Percentiles rank a stretch among this genome's conserved stretches.
These are phyloP conservation scores for Microctenopoma lineatum DNA, from an alignment of 2,797 vertebrate genomes.

Conservation along the genomic window DNA sequence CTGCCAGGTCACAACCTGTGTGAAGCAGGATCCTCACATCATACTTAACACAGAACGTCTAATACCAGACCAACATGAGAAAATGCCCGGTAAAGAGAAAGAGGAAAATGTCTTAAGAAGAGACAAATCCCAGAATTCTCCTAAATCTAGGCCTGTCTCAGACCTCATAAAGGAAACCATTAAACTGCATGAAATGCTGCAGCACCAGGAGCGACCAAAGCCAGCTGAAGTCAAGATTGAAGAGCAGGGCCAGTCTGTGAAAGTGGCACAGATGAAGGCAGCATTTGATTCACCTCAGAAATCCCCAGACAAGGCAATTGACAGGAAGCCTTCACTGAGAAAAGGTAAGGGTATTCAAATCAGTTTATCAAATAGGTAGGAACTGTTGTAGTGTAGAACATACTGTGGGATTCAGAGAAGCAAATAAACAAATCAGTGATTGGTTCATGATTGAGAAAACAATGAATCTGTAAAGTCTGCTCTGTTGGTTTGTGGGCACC, in stretches of 20 bases:
- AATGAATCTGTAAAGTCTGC: conserved; percentile 4
- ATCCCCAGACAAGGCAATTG: conserved; percentile 74
- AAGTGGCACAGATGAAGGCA: conserved; percentile 86
- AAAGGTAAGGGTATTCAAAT: conserved; percentile 77
- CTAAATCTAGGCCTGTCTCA: conserved; percentile 79
- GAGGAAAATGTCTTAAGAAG: conserved; percentile 43
- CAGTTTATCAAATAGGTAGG: neutral
- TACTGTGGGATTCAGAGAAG: neutral
- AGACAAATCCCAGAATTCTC: conserved; percentile 53
- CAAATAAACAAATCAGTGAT: conserved; percentile 29
- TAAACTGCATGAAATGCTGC: conserved; percentile 82
- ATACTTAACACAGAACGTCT: conserved; percentile 30
- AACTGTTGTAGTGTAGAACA: neutral
- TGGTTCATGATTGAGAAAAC: conserved; percentile 10
- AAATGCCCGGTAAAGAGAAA: conserved; percentile 32
- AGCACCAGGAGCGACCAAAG: conserved; percentile 78
- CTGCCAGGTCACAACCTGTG: conserved; percentile 28
- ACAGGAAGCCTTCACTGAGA: conserved; percentile 81
- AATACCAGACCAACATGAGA: conserved; percentile 35
- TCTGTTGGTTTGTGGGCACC: conserved; percentile 9
- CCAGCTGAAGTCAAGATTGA: conserved; percentile 73
- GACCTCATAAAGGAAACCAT: conserved; percentile 84
- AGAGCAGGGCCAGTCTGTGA: conserved; percentile 78
- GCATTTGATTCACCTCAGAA: conserved; percentile 83
- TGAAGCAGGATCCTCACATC: conserved; percentile 42